phyloP scores from a whole-genome alignment of 2,888 invertebrate genomes.

The Apodemia mormo region DNA sequence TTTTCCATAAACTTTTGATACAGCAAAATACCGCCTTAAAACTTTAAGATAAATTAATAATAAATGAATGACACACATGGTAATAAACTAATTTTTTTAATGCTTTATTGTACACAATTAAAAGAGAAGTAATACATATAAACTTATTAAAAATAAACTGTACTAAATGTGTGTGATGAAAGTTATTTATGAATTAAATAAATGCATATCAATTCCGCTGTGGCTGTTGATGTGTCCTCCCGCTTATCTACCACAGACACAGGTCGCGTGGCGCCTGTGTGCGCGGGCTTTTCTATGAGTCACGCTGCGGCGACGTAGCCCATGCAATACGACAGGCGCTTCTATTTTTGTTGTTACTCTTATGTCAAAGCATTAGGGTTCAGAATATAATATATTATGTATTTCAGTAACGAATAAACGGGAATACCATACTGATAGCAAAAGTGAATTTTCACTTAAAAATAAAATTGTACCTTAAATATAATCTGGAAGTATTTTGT shows the following conservation, averaged over 20 bases:
- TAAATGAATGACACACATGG: too few species aligned
- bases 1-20: too few species aligned
- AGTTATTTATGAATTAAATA: too few species aligned
- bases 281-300: constrained; percentile 68
- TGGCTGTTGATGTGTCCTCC: background rate
- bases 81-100: too few species aligned
- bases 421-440: constrained; percentile 15
- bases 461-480: background rate
- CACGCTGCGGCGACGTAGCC: constrained; percentile 56
- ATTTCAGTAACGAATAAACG: background rate
- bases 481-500: background rate
- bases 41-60: too few species aligned
- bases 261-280: constrained; percentile 49
- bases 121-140: too few species aligned
- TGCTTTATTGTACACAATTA: too few species aligned
- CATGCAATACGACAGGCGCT: constrained; percentile 47
- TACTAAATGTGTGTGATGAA: too few species aligned
- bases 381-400: background rate
- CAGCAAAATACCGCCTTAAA: too few species aligned
- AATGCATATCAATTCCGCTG: background rate
- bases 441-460: constrained; percentile 8
- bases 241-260: constrained; percentile 15
- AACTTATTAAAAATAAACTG: too few species aligned
- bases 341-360: background rate
- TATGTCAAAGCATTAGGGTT: constrained; percentile 4